Percentiles rank a stretch among this genome's conserved stretches.
Conservation (phyloP, 2,888 invertebrate genomes). For the Philaethria dido region DNA sequence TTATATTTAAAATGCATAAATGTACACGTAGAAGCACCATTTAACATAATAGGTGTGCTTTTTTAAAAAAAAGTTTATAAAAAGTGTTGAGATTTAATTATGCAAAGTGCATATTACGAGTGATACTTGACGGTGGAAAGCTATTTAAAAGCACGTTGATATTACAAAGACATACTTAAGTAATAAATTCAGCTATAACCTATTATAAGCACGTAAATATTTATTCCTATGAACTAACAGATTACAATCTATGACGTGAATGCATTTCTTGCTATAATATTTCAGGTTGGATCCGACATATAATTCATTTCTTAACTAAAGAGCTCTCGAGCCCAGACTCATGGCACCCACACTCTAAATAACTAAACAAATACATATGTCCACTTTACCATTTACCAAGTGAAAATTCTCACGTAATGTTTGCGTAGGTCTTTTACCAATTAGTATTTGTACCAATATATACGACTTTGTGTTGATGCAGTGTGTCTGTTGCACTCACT, state of each 20-base stretch:
- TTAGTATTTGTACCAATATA: constrained; percentile 82
- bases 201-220: not conserved
- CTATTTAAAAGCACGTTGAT: constrained; percentile 10
- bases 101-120: constrained; percentile 19
- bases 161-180: constrained; percentile 29
- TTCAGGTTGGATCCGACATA: constrained; percentile 27
- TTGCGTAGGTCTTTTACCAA: constrained; percentile 83
- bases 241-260: constrained; percentile 1
- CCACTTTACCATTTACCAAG: constrained; percentile 81
- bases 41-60: not conserved
- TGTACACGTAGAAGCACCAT: not conserved
- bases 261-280: constrained; percentile 28
- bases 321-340: constrained; percentile 67
- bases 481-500: constrained; percentile 66
- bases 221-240: not conserved
- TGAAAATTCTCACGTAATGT: constrained; percentile 81
- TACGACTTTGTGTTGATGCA: constrained; percentile 53
- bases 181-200: constrained; percentile 1
- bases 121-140: constrained; percentile 44
- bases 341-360: constrained; percentile 81
- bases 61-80: not conserved
- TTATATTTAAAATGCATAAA: not conserved
- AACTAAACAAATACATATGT: constrained; percentile 79
- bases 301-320: constrained; percentile 61
- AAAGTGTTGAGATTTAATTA: not conserved